Evolutionary conservation across 2,888 invertebrate genomes (phyloP).

Genomic region (Drosophila leonis): DNA sequence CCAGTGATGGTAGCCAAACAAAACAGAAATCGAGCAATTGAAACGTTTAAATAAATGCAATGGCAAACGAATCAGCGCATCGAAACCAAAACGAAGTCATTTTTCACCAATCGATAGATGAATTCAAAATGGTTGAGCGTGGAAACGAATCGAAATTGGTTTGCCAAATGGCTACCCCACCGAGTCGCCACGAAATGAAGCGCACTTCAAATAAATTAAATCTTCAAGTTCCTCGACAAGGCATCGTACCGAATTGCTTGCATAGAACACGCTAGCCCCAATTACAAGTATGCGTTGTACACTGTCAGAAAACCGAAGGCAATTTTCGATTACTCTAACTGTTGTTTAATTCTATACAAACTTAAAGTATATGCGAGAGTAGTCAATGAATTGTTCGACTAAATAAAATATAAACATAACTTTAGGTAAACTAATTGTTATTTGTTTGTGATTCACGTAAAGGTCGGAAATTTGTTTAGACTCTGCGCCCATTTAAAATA

Average conservation of each 20-base stretch:
- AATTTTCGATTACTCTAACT: neutral
- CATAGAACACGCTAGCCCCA: constrained; percentile 62
- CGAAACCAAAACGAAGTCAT: constrained; percentile 53
- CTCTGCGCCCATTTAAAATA: too few species aligned
- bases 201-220: constrained; percentile 78
- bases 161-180: constrained; percentile 31
- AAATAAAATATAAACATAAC: too few species aligned
- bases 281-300: constrained; percentile 47
- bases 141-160: constrained; percentile 28
- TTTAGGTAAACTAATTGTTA: too few species aligned
- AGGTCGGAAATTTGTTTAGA: too few species aligned
- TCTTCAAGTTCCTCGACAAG: constrained; percentile 67
- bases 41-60: constrained; percentile 72
- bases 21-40: constrained; percentile 66
- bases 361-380: neutral
- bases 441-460: too few species aligned
- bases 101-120: constrained; percentile 54
- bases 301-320: constrained; percentile 5
- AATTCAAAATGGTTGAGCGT: constrained; percentile 31
- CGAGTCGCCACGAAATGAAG: constrained; percentile 39
- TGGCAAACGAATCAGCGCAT: constrained; percentile 67
- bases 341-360: too few species aligned
- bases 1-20: constrained; percentile 26
- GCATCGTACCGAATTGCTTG: constrained; percentile 56
- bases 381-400: neutral